phyloP scores from a whole-genome alignment of 2,113 vertebrate species.

The Barnardius zonarius region DNA sequence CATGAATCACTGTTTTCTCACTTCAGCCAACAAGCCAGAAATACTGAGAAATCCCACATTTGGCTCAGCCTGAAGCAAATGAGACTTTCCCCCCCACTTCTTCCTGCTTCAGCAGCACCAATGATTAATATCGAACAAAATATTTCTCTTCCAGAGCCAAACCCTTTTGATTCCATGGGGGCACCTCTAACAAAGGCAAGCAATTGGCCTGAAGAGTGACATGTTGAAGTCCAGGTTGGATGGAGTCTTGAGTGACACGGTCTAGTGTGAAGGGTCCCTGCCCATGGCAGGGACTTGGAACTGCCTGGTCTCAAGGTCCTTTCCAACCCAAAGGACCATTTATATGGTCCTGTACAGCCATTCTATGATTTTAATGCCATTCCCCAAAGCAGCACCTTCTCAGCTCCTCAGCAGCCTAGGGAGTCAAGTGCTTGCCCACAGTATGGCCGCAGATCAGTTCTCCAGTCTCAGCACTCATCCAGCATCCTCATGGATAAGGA shows the following conservation, averaged over 20 bases:
- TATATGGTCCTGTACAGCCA: not conserved
- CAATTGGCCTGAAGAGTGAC: not conserved
- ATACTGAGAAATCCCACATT: rapidly evolving
- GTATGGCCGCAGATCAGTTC: not conserved
- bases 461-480: not conserved
- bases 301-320: not conserved
- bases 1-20: not conserved
- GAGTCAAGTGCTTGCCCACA: not conserved
- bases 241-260: not conserved
- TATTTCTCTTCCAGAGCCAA: not conserved
- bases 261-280: not conserved
- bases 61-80: not conserved
- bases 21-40: not conserved
- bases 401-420: not conserved
- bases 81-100: not conserved
- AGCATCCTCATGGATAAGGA: not conserved
- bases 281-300: not conserved
- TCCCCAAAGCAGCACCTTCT: not conserved
- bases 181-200: not conserved
- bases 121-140: not conserved
- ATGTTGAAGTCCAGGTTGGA: not conserved
- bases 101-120: not conserved
- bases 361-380: not conserved
- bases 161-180: not conserved
- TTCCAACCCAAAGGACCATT: not conserved